Evolutionary conservation across 2,888 invertebrate genomes (phyloP).

Genomic region (Uropetala carovei): DNA sequence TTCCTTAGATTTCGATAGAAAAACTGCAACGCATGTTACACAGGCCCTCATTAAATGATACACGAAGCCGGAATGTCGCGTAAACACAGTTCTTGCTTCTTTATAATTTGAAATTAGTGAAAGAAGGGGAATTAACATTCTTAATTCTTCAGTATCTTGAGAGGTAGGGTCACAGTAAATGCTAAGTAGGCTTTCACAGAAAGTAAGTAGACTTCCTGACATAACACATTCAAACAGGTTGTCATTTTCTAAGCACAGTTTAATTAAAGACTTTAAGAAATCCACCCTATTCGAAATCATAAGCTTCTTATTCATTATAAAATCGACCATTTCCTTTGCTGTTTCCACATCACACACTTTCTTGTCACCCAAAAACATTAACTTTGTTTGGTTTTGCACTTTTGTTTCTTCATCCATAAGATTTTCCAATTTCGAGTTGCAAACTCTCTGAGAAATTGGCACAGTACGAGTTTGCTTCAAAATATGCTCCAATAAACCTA

Average conservation of each 20-base stretch:
- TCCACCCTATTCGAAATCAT: neutral
- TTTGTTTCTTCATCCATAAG: neutral
- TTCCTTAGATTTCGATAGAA: slow-evolving; percentile 5
- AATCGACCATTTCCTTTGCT: neutral
- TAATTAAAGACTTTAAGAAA: neutral
- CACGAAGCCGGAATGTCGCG: neutral
- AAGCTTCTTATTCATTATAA: neutral
- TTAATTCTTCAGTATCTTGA: neutral
- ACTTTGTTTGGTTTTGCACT: neutral
- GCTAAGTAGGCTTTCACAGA: neutral
- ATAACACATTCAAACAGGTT: neutral
- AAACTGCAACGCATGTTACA: neutral
- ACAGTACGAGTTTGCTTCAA: slow-evolving; percentile 26
- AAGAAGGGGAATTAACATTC: slow-evolving; percentile 8
- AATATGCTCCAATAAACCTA: neutral
- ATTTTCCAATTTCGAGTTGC: no score
- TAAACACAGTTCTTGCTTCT: neutral
- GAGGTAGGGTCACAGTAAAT: neutral
- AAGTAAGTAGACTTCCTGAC: neutral
- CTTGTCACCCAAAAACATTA: neutral
- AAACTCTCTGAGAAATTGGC: no score
- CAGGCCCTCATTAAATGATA: slow-evolving; percentile 52
- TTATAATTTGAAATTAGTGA: neutral
- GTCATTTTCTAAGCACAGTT: neutral
- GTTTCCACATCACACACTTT: neutral